phyloP scores from a whole-genome alignment of 2,113 vertebrate species.

The Brienomyrus longianalis region DNA sequence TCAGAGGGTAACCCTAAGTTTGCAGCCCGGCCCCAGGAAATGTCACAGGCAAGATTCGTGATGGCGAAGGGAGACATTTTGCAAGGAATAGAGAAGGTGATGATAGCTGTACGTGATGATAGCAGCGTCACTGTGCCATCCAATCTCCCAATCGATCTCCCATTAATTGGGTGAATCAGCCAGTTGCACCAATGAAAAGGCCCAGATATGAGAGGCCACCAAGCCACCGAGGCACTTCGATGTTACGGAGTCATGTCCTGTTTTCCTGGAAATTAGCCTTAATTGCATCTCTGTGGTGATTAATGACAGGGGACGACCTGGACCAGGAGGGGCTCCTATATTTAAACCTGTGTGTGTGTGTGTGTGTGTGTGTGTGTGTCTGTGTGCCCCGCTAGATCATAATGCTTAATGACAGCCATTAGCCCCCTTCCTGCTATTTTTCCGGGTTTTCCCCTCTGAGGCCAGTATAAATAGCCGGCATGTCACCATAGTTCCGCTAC shows the following conservation, averaged over 20 bases:
- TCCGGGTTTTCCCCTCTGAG: background rate
- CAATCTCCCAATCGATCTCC: background rate
- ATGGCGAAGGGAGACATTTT: background rate
- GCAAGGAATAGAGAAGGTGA: background rate
- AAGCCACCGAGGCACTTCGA: background rate
- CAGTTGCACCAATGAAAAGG: background rate
- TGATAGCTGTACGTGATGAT: no score
- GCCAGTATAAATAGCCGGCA: background rate
- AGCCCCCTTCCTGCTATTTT: background rate
- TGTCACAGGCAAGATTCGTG: background rate
- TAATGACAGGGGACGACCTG: background rate
- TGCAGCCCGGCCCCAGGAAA: background rate
- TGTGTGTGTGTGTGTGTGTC: background rate
- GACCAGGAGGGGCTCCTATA: background rate
- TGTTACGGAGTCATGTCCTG: background rate
- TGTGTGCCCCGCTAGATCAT: background rate
- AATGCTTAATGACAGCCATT: conserved; percentile 7
- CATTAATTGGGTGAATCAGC: background rate
- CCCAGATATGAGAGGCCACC: background rate
- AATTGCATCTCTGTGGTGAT: background rate
- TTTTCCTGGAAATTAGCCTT: background rate
- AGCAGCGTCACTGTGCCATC: background rate
- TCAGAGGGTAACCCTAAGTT: background rate
- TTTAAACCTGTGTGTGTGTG: background rate
- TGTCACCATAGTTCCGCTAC: background rate